These are phyloP conservation scores for Vanessa tameamea DNA, from an alignment of 1,140 invertebrate genomes.

Conservation along the genomic window DNA sequence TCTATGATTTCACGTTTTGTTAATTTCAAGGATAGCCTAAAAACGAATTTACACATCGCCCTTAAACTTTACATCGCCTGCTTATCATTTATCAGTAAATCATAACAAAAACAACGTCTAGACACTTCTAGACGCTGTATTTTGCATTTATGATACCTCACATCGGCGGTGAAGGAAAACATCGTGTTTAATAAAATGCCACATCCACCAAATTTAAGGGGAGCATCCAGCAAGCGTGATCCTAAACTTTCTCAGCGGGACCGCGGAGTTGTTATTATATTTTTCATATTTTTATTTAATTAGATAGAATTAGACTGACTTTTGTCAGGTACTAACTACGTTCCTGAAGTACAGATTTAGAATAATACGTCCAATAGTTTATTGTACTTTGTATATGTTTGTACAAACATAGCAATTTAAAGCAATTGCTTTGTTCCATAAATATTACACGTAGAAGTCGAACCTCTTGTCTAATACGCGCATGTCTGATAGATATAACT, in stretches of 20 bases:
- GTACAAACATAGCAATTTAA: not conserved
- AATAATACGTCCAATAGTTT: not conserved
- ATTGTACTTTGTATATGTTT: not conserved
- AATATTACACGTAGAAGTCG: not conserved
- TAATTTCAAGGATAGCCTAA: not conserved
- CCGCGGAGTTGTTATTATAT: too few species aligned
- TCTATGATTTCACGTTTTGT: too few species aligned
- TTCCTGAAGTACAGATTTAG: not conserved
- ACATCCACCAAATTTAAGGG: too few species aligned
- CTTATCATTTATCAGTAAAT: not conserved
- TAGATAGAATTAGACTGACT: too few species aligned
- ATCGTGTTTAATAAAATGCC: too few species aligned
- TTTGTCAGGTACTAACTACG: not conserved
- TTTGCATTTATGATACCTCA: too few species aligned
- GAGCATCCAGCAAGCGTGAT: too few species aligned
- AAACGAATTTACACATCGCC: not conserved
- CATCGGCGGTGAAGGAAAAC: too few species aligned
- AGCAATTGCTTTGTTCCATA: conserved; percentile 10
- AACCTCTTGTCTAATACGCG: not conserved
- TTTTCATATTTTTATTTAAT: too few species aligned
- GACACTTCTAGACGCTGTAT: not conserved
- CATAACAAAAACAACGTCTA: conserved; percentile 1
- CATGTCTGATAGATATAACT: not conserved
- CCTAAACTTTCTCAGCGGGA: too few species aligned
- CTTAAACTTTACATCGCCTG: not conserved